Conservation (phyloP, 2,797 vertebrate species). For the Glyptemys insculpta region DNA sequence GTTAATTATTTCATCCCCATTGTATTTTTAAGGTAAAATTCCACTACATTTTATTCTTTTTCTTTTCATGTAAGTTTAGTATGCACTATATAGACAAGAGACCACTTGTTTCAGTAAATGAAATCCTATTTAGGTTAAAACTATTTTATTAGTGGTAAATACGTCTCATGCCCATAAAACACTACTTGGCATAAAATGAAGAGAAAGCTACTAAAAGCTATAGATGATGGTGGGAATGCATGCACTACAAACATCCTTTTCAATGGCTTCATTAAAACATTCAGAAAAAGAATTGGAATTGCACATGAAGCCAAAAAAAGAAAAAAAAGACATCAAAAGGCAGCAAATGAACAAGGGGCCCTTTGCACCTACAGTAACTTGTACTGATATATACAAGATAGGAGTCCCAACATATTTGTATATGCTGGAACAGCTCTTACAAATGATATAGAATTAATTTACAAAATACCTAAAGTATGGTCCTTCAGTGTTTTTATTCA, state of each 20-base stretch:
- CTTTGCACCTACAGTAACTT: conserved; percentile 80
- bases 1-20: conserved; percentile 5
- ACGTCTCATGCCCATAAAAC: conserved; percentile 82
- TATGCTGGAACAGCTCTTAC: conserved; percentile 82
- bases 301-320: conserved; percentile 72
- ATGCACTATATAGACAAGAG: conserved; percentile 71
- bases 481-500: conserved; percentile 99
- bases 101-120: conserved; percentile 62
- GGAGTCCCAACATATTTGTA: conserved; percentile 76
- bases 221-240: conserved; percentile 80
- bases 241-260: conserved; percentile 81
- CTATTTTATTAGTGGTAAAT: conserved; percentile 79
- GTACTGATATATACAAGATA: conserved; percentile 83
- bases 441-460: conserved; percentile 86
- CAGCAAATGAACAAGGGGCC: conserved; percentile 81
- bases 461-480: conserved; percentile 97
- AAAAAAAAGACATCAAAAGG: conserved; percentile 78
- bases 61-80: conserved; percentile 58
- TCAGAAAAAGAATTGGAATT: conserved; percentile 78
- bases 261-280: conserved; percentile 83
- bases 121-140: conserved; percentile 72
- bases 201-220: conserved; percentile 84
- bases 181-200: conserved; percentile 82
- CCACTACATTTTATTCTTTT: conserved; percentile 23
- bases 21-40: conserved; percentile 50